phyloP scores from a whole-genome alignment of 2,113 vertebrate genomes.

The Etheostoma spectabile region DNA sequence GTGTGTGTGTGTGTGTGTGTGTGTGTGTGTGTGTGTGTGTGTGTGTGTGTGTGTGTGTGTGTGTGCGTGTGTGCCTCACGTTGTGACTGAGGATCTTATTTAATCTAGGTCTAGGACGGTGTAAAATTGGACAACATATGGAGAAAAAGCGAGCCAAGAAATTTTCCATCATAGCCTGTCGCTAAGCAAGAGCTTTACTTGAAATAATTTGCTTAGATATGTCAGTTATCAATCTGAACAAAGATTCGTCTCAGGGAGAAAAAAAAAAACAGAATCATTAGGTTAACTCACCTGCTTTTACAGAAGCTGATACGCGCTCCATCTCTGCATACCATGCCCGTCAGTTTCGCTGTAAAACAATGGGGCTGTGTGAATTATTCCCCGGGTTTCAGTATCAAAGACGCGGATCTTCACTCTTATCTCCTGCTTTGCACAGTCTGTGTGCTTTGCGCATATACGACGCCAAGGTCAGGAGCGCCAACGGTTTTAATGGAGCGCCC shows the following conservation, averaged over 20 bases:
- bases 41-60: conserved; percentile 31
- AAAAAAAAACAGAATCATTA: conserved; percentile 40
- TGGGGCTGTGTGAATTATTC: conserved; percentile 34
- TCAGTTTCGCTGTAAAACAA: conserved; percentile 42
- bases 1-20: conserved; percentile 34
- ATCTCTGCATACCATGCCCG: conserved; percentile 64
- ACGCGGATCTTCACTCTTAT: conserved; percentile 73
- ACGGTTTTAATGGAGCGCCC: conserved; percentile 83
- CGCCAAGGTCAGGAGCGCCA: conserved; percentile 84
- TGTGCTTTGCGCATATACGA: conserved; percentile 84
- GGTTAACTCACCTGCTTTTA: conserved; percentile 80
- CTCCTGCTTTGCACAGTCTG: conserved; percentile 74
- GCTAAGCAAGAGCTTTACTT: background rate
- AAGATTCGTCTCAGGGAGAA: conserved; percentile 24
- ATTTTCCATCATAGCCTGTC: background rate
- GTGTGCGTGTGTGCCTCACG: conserved; percentile 40
- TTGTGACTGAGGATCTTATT: conserved; percentile 63
- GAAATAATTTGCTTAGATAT: background rate
- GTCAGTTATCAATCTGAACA: conserved; percentile 43
- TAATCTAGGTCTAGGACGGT: conserved; percentile 69
- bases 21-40: conserved; percentile 25
- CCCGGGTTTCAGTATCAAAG: conserved; percentile 60
- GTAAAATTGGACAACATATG: conserved; percentile 35
- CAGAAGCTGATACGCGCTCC: conserved; percentile 69
- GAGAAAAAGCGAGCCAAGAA: conserved; percentile 19